phyloP scores from a whole-genome alignment of 2,797 vertebrate species.

The Silurus aristotelis region DNA sequence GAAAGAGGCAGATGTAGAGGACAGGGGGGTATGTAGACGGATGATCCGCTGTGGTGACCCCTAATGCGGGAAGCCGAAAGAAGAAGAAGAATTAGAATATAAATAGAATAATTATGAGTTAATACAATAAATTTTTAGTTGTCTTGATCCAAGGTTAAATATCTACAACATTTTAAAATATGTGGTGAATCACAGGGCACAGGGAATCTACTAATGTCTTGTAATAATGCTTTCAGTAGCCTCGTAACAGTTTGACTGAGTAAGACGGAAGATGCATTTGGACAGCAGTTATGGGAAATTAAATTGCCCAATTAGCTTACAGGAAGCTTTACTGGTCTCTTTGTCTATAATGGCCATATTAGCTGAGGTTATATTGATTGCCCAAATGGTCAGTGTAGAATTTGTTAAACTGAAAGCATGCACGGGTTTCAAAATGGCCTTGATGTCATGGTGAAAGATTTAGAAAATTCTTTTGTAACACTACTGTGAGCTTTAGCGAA shows the following conservation, averaged over 20 bases:
- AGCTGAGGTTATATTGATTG: background rate
- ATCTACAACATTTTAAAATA: background rate
- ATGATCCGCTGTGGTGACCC: no score
- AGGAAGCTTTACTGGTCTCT: background rate
- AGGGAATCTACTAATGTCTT: background rate
- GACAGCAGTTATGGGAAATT: background rate
- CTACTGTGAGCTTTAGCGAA: background rate
- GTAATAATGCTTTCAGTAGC: background rate
- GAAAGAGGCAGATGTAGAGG: no score
- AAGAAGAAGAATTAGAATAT: no score
- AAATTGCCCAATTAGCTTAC: background rate
- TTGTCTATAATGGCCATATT: background rate
- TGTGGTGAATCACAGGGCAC: background rate
- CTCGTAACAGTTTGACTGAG: background rate
- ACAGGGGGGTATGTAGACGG: no score
- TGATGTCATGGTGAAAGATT: background rate
- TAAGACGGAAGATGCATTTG: background rate
- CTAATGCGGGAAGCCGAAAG: no score
- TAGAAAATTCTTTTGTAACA: background rate
- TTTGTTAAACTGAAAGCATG: background rate
- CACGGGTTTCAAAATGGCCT: background rate
- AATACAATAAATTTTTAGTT: no score
- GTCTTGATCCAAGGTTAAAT: background rate
- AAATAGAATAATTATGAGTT: no score
- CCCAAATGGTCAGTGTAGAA: no score